Conservation (phyloP, 1,140 invertebrate species). For the Chlorops oryzae region DNA sequence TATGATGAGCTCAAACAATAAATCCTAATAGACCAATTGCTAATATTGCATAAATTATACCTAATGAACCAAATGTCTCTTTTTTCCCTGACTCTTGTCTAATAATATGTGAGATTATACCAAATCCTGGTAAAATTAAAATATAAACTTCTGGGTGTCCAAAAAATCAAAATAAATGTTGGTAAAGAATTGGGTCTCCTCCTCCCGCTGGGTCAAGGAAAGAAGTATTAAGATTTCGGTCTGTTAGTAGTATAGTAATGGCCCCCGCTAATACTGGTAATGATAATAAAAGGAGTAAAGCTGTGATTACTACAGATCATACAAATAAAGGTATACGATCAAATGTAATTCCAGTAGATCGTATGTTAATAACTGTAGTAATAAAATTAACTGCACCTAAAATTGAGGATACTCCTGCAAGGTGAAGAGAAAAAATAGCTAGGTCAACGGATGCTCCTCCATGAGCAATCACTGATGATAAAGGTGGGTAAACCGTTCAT, state of each 20-base stretch:
- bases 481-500: conserved; percentile 64
- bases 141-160: conserved; percentile 74
- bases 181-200: conserved; percentile 62
- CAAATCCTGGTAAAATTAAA: conserved; percentile 61
- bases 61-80: conserved; percentile 54
- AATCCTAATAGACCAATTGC: conserved; percentile 61
- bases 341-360: conserved; percentile 48
- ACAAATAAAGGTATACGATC: conserved; percentile 56
- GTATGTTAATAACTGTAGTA: conserved; percentile 57
- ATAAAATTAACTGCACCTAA: conserved; percentile 63
- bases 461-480: conserved; percentile 55
- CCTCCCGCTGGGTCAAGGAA: neutral
- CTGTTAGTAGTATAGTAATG: conserved; percentile 44
- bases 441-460: conserved; percentile 58
- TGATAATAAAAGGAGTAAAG: conserved; percentile 58
- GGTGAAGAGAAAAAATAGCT: conserved; percentile 61
- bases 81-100: conserved; percentile 55
- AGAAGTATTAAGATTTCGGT: neutral
- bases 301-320: conserved; percentile 64
- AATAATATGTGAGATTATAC: too few relatives aligned
- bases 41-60: conserved; percentile 60
- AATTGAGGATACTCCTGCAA: conserved; percentile 63
- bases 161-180: conserved; percentile 77
- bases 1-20: conserved; percentile 66
- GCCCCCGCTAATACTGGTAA: conserved; percentile 55